These are phyloP conservation scores for Heterochromis multidens DNA, from an alignment of 2,113 vertebrate species.

Conservation along the genomic window DNA sequence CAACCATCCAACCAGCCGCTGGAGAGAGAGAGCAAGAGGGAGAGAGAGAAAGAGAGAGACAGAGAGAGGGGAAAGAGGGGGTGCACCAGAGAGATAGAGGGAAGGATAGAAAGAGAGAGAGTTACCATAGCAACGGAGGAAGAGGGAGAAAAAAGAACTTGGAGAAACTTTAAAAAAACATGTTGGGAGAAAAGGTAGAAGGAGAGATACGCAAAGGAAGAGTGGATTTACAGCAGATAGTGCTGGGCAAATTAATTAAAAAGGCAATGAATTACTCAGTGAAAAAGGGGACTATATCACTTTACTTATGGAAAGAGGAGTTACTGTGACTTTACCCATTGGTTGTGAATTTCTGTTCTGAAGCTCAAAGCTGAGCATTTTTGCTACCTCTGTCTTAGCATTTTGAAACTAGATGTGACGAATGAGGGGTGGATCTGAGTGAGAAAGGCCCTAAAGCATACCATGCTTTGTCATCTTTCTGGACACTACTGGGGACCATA, in stretches of 20 bases:
- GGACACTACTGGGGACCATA: not conserved
- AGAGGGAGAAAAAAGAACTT: constrained; percentile 55
- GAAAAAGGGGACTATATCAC: not conserved
- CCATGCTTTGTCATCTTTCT: not conserved
- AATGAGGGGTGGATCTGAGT: not conserved
- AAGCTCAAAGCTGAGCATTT: too few relatives aligned
- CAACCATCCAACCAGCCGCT: constrained; percentile 70
- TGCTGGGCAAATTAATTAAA: constrained; percentile 19
- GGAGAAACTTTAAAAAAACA: constrained; percentile 45
- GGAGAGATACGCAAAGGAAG: constrained; percentile 3
- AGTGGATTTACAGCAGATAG: not conserved
- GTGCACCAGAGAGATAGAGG: constrained; percentile 45
- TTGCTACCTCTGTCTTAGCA: not conserved
- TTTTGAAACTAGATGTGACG: not conserved
- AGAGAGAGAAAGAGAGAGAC: constrained; percentile 18
- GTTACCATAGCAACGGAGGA: constrained; percentile 71
- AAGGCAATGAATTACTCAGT: constrained; percentile 12
- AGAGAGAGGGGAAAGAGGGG: constrained; percentile 38
- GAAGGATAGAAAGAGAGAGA: constrained; percentile 21
- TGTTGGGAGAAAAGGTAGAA: constrained; percentile 36
- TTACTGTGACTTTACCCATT: not conserved
- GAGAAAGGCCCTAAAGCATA: not conserved
- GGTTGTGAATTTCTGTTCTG: not conserved
- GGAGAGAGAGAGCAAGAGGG: constrained; percentile 36
- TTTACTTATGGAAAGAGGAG: not conserved